Percentiles rank a stretch among this genome's conserved stretches.
These are phyloP conservation scores for Notechis scutatus DNA, from an alignment of 2,113 vertebrate species.

Conservation along the genomic window DNA sequence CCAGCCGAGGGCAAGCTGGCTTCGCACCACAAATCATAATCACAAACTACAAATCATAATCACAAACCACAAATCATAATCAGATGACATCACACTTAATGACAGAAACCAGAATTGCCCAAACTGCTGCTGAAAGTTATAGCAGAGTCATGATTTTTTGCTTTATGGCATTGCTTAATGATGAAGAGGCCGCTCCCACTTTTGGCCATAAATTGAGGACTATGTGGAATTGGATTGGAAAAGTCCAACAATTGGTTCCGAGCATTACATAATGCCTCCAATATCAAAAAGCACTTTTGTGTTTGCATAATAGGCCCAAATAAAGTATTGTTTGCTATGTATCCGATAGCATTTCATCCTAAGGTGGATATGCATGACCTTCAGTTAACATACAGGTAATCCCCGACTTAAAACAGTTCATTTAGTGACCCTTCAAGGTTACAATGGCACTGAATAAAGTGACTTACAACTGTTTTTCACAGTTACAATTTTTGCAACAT, in stretches of 20 bases:
- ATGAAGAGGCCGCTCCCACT: not conserved
- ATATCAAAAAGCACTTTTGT: not conserved
- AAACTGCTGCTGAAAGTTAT: not conserved
- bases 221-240: not conserved
- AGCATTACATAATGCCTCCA: not conserved
- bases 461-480: no score
- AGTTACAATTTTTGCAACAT: no score
- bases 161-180: not conserved
- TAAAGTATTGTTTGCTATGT: not conserved
- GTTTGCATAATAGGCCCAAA: not conserved
- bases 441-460: no score
- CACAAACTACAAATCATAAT: no score
- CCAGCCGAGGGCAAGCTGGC: not conserved
- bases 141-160: not conserved
- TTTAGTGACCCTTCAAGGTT: no score
- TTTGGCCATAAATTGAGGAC: not conserved
- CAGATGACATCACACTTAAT: not conserved
- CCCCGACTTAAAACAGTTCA: no score
- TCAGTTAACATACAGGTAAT: no score
- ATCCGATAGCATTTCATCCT: not conserved
- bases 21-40: not conserved
- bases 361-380: not conserved
- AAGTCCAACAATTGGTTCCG: not conserved
- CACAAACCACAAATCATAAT: not conserved
- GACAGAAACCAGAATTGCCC: not conserved